These are phyloP conservation scores for Mesorhabditis belari DNA, from an alignment of 2,888 invertebrate species.

Conservation along the genomic window DNA sequence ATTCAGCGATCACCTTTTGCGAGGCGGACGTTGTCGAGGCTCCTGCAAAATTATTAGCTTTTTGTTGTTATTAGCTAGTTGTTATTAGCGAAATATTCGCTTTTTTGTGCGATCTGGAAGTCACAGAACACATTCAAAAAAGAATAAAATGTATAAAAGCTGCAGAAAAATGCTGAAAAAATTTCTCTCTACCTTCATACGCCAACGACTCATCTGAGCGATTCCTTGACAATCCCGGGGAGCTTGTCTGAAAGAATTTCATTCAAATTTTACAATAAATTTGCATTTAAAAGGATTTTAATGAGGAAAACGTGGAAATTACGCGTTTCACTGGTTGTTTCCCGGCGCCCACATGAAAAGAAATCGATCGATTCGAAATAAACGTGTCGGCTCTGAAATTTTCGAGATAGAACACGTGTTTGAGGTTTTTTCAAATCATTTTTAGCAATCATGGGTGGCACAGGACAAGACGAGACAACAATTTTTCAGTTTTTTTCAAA, in stretches of 20 bases:
- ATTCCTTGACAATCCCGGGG: conserved; percentile 1
- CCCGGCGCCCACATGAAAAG: conserved; percentile 32
- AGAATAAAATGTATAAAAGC: no score
- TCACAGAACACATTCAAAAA: no score
- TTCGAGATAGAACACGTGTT: not conserved
- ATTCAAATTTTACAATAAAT: no score
- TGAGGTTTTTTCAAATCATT: not conserved
- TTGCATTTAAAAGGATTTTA: no score
- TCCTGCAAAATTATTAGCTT: no score
- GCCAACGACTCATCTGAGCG: conserved; percentile 6
- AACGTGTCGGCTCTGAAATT: conserved; percentile 37
- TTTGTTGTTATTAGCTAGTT: no score
- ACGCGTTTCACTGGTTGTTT: not conserved
- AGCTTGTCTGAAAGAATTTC: conserved; percentile 2
- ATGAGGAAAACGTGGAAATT: no score
- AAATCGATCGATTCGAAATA: conserved; percentile 40
- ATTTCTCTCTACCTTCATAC: no score
- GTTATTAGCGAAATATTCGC: no score
- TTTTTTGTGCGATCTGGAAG: no score
- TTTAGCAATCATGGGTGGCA: not conserved
- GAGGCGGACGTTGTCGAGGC: not conserved
- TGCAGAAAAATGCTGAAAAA: no score
- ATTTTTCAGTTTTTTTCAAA: not conserved
- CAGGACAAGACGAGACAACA: not conserved
- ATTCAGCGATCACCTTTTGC: conserved; percentile 8